Percentiles rank a stretch among this genome's conserved stretches.
phyloP scores from a whole-genome alignment of 2,888 invertebrate genomes.

The Orchestes rusci region DNA sequence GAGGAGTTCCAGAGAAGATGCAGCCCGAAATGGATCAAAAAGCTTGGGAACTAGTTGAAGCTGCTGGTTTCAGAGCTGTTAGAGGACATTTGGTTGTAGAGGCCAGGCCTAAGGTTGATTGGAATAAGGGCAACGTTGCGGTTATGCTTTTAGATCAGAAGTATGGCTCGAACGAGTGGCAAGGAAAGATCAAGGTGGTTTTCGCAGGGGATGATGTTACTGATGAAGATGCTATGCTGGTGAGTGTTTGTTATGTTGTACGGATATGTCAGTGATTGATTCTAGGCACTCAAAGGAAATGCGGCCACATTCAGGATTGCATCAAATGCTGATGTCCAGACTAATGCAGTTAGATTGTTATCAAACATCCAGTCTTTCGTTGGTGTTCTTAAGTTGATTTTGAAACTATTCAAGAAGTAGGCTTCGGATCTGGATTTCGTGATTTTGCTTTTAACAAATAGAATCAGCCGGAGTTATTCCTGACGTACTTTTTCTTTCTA shows the following conservation, averaged over 20 bases:
- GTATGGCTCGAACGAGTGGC: constrained; percentile 77
- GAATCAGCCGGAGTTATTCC: too few relatives aligned
- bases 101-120: constrained; percentile 81
- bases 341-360: constrained; percentile 28
- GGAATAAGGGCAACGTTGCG: constrained; percentile 85
- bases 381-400: constrained; percentile 26
- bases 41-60: constrained; percentile 64
- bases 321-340: constrained; percentile 18
- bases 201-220: constrained; percentile 84
- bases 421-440: background rate
- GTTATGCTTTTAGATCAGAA: constrained; percentile 82
- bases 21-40: constrained; percentile 56
- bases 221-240: constrained; percentile 86
- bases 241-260: constrained; percentile 39
- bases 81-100: constrained; percentile 80
- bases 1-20: constrained; percentile 66
- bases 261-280: background rate
- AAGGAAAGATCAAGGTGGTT: constrained; percentile 72
- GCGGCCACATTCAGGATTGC: constrained; percentile 88
- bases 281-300: constrained; percentile 80
- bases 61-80: constrained; percentile 69
- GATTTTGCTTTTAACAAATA: background rate
- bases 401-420: constrained; percentile 23
- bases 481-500: too few relatives aligned
- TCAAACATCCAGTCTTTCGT: constrained; percentile 27